These are phyloP conservation scores for Tyria jacobaeae DNA, from an alignment of 2,888 invertebrate genomes.

Conservation along the genomic window DNA sequence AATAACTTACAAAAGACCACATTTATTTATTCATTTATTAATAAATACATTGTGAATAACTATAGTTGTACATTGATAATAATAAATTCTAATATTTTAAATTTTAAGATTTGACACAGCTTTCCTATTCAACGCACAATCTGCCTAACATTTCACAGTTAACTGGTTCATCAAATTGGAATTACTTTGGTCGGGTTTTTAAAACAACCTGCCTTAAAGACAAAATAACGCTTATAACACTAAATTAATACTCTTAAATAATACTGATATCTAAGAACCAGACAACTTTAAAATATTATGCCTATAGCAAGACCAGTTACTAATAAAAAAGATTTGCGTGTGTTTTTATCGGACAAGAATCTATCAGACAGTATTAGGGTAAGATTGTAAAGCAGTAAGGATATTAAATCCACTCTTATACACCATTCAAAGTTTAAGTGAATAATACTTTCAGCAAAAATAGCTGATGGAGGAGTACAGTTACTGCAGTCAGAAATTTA, in stretches of 20 bases:
- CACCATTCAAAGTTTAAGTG: background rate
- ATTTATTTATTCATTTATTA: constrained; percentile 70
- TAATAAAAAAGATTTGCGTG: too few species aligned
- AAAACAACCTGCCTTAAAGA: constrained; percentile 40
- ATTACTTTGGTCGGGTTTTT: constrained; percentile 49
- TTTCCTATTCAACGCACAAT: constrained; percentile 32
- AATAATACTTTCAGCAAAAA: background rate
- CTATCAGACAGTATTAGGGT: too few species aligned
- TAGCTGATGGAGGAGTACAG: too few species aligned
- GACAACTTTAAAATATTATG: constrained; percentile 33
- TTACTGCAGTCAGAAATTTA: too few species aligned
- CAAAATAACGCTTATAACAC: constrained; percentile 40
- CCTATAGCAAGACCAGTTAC: background rate
- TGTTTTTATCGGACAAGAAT: too few species aligned
- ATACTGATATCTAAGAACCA: constrained; percentile 20
- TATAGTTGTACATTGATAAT: constrained; percentile 83
- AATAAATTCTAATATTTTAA: constrained; percentile 60
- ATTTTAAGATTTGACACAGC: constrained; percentile 49
- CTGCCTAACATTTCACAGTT: constrained; percentile 20
- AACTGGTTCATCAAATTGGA: constrained; percentile 12
- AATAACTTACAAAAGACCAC: constrained; percentile 86
- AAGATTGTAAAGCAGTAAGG: too few species aligned
- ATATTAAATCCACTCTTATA: too few species aligned
- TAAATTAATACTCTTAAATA: constrained; percentile 21
- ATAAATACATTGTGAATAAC: constrained; percentile 79